phyloP scores from a whole-genome alignment of 2,113 vertebrate genomes.

The Marcusenius ussheri region DNA sequence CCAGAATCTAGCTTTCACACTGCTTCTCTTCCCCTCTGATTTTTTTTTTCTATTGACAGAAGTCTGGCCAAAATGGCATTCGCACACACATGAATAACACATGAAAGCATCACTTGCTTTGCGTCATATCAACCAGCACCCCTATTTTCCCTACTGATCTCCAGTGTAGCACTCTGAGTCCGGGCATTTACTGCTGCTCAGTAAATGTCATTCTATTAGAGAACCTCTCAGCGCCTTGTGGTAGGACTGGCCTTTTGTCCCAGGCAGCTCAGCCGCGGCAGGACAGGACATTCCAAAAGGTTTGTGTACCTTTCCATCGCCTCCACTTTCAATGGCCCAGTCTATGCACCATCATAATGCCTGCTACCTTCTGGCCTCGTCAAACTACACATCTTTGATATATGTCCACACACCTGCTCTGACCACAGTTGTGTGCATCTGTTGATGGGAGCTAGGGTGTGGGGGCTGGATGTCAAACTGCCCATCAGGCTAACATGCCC shows the following conservation, averaged over 20 bases:
- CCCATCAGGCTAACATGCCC: neutral
- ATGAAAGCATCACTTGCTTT: neutral
- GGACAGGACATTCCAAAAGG: neutral
- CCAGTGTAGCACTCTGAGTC: neutral
- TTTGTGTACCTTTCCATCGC: neutral
- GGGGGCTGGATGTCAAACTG: neutral
- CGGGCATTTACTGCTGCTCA: neutral
- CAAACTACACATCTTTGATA: neutral
- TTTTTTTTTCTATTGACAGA: neutral
- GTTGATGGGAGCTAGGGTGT: neutral
- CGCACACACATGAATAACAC: constrained; percentile 2
- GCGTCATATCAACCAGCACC: neutral
- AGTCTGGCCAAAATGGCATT: neutral
- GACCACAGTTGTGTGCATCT: neutral
- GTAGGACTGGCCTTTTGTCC: neutral
- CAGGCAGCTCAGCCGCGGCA: neutral
- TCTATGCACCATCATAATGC: neutral
- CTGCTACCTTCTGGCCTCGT: neutral
- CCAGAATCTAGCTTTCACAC: neutral
- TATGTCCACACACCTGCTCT: neutral
- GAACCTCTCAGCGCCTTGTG: neutral
- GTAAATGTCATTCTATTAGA: constrained; percentile 2
- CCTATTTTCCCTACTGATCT: neutral
- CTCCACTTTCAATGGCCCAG: neutral
- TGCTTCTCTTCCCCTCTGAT: neutral